Conservation (phyloP, 1,140 invertebrate species). For the Anagrus nilaparvatae region DNA sequence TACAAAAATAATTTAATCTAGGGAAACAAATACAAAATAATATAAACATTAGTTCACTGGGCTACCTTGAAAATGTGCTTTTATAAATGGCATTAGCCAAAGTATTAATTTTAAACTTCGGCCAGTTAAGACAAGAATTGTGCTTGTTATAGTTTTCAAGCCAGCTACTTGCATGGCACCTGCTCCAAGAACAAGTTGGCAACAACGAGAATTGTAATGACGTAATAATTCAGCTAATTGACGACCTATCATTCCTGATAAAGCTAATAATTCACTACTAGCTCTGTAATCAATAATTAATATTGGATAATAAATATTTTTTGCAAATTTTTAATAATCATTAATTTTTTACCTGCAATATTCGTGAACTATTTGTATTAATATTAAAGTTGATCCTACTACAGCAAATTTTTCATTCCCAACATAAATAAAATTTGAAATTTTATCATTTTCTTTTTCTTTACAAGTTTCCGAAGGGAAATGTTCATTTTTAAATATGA, state of each 20-base stretch:
- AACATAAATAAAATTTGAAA: constrained; percentile 49
- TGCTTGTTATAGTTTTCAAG: constrained; percentile 92
- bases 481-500: constrained; percentile 34
- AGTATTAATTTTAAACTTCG: constrained; percentile 74
- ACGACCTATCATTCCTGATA: constrained; percentile 59
- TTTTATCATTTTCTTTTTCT: constrained; percentile 26
- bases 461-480: constrained; percentile 37
- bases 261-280: constrained; percentile 47
- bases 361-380: constrained; percentile 80
- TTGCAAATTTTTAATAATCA: neutral
- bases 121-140: constrained; percentile 85
- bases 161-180: constrained; percentile 90
- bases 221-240: constrained; percentile 79
- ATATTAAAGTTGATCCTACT: constrained; percentile 72
- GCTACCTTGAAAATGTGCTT: constrained; percentile 51
- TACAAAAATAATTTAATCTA: neutral
- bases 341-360: constrained; percentile 62
- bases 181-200: constrained; percentile 89
- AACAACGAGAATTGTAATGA: constrained; percentile 86
- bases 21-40: neutral
- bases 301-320: neutral
- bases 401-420: constrained; percentile 76
- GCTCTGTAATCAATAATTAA: constrained; percentile 25
- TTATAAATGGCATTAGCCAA: constrained; percentile 64
- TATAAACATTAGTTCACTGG: constrained; percentile 1